These are phyloP conservation scores for Andrena trimmerana DNA, from an alignment of 2,888 invertebrate genomes.

Conservation along the genomic window DNA sequence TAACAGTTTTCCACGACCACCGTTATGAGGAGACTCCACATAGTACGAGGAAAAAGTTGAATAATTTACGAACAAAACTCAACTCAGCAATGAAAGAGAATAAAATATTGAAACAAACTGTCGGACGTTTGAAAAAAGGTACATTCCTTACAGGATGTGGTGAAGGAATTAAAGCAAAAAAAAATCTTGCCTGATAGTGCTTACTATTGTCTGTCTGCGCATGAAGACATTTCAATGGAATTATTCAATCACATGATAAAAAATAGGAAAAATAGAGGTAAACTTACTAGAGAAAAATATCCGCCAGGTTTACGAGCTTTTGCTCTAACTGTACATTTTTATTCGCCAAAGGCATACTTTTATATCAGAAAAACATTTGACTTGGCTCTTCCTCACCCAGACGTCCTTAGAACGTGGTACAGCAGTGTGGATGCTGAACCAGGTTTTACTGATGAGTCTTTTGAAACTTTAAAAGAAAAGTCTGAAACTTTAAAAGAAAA, in stretches of 20 bases:
- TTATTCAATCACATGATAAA: background rate
- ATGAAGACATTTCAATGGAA: background rate
- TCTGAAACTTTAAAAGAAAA: background rate
- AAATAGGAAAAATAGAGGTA: background rate
- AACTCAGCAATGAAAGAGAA: background rate
- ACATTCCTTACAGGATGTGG: background rate
- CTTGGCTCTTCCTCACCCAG: background rate
- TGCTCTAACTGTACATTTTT: background rate
- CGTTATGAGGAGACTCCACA: background rate
- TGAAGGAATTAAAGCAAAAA: background rate
- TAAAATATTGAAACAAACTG: background rate
- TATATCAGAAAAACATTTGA: background rate
- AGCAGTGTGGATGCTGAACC: constrained; percentile 4
- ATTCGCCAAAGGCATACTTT: background rate
- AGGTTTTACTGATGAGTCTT: background rate
- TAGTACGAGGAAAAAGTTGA: background rate
- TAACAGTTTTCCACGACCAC: background rate
- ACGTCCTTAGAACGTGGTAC: constrained; percentile 2
- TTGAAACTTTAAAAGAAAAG: background rate
- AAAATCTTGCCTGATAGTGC: background rate
- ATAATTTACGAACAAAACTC: background rate
- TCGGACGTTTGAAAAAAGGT: background rate
- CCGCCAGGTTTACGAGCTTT: background rate
- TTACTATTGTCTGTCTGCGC: background rate
- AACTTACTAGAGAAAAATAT: background rate